Base-by-base conservation (phyloP, 1,140 invertebrate genomes). In the Plodia interpunctella region DNA sequence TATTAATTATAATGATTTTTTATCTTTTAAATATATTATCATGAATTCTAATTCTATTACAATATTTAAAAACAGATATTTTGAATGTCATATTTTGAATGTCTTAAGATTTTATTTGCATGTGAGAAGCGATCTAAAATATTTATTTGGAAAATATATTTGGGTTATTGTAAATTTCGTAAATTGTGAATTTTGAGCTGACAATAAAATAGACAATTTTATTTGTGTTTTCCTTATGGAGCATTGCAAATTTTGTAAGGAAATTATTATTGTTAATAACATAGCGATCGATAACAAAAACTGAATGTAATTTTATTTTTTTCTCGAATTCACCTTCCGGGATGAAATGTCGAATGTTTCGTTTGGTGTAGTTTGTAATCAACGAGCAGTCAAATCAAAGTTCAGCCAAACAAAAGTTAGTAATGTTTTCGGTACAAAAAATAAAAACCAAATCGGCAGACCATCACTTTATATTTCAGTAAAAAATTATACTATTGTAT, bases 401-500 rank as follows among this genome's bases (percentile, higher is more conserved):
- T 25, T 3, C 21, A 25, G 2, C 21, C 2, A 25, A 25, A 3
- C 21, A 25, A 2, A 25, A 25, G 6, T 25, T 25, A 25, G n/a
- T n/a, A 25, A 6, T 25, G 2, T 25, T 25, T 25, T 3, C 2
- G 15, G 35, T 32, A 35, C 20, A 49, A 13, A 19, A 67, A 76
- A 78, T 68, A 68, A 55, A 80, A 74, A 72, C 62, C 68, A 54
- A 62, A 56, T 53, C 49, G 64, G 52, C 55, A 76, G 68, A 73
- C 74, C 78, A 75, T 78, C 32, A 70, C 52, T 65, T 69, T 83
- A 74, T 82, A 81, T 83, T 83, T 76, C 64, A 63, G 78, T 83
- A 78, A 79, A 86, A 86, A 84, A 84, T 80, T 76, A 78, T 71
- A 79, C 65, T 53, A 38, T 56, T 44, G 49, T 21, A 70, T 65